phyloP scores from a whole-genome alignment of 1,140 invertebrate genomes.

The Belonocnema kinseyi region DNA sequence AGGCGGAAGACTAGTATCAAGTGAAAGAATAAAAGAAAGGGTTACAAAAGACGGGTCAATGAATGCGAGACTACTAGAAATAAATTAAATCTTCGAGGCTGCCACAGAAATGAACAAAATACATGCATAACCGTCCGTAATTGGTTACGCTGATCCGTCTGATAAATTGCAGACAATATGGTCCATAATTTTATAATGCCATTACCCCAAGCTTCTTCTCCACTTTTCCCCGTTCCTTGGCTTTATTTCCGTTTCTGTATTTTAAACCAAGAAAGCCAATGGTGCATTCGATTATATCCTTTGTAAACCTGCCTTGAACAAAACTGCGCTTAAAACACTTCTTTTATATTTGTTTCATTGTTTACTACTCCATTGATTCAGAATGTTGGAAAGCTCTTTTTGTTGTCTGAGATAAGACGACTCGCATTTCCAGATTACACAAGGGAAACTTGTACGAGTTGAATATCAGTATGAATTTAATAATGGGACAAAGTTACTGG shows the following conservation, averaged over 20 bases:
- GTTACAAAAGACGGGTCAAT: not conserved
- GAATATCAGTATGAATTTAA: too few species aligned
- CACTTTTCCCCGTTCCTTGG: constrained; percentile 46
- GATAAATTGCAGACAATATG: constrained; percentile 61
- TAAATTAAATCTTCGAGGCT: constrained; percentile 38
- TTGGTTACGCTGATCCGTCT: constrained; percentile 52
- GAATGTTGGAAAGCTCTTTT: too few species aligned
- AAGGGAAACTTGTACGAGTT: too few species aligned
- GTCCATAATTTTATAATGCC: constrained; percentile 47
- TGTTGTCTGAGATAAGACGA: too few species aligned
- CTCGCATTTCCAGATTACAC: too few species aligned
- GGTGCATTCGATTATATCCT: constrained; percentile 17
- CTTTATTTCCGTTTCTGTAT: constrained; percentile 40
- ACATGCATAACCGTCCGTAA: constrained; percentile 50
- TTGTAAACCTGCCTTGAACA: constrained; percentile 53
- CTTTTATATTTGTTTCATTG: constrained; percentile 46
- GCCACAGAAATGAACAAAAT: constrained; percentile 21
- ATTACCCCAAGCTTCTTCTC: constrained; percentile 45
- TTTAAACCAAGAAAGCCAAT: too few species aligned
- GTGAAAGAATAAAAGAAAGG: not conserved
- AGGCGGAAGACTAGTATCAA: not conserved
- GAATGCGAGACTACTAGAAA: constrained; percentile 27
- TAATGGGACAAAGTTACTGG: too few species aligned
- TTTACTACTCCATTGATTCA: constrained; percentile 32
- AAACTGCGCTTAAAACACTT: constrained; percentile 42